Evolutionary conservation across 2,797 vertebrate genomes (phyloP).

Genomic region (Phataginus tricuspis): DNA sequence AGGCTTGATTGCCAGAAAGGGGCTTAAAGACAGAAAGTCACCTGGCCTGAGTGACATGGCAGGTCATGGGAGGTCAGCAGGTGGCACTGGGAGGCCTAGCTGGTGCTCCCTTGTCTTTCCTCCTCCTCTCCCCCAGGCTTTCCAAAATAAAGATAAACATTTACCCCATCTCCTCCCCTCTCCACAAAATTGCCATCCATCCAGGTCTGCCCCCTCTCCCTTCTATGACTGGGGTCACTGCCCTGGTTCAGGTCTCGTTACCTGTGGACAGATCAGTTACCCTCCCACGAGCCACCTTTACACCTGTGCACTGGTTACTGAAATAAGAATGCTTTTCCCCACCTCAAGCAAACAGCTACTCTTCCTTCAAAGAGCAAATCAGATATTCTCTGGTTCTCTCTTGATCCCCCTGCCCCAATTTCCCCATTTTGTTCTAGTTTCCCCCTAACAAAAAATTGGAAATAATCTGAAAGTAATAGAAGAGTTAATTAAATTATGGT

Average conservation of each 20-base stretch:
- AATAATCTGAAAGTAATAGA: not conserved
- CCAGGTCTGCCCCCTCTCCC: not conserved
- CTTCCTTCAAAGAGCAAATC: not conserved
- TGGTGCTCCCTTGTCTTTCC: not conserved
- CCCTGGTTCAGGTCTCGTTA: not conserved
- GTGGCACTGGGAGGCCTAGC: not conserved
- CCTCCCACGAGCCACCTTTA: not conserved
- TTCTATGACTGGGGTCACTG: not conserved
- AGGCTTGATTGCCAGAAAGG: slow-evolving; percentile 23
- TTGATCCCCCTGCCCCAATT: not conserved
- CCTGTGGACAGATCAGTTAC: not conserved
- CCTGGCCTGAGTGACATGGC: not conserved
- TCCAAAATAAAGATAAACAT: not conserved
- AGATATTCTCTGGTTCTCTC: not conserved
- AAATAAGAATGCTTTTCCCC: not conserved
- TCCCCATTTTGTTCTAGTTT: not conserved
- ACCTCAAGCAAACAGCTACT: not conserved
- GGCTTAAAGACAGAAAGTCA: slow-evolving; percentile 49
- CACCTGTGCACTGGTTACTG: too few relatives aligned
- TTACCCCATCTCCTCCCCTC: too few relatives aligned
- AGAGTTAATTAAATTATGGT: not conserved
- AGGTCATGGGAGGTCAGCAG: not conserved
- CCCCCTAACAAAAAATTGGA: not conserved
- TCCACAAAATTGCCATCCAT: too few relatives aligned
- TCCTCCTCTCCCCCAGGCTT: not conserved